Conservation (phyloP, 2,888 invertebrate species). For the Halictus quadricinctus region DNA sequence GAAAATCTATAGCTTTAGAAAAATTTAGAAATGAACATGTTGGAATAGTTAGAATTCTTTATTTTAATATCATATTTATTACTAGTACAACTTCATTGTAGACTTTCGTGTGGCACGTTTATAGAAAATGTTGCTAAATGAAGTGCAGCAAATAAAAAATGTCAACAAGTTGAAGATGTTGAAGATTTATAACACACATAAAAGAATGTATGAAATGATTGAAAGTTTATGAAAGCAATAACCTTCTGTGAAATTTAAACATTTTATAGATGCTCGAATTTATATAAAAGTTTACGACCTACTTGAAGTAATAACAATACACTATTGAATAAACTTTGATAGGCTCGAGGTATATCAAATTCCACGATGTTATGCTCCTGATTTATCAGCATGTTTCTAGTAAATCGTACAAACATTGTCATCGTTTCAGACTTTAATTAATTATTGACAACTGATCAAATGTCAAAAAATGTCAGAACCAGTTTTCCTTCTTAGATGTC, state of each 20-base stretch:
- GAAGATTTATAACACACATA: too few relatives aligned
- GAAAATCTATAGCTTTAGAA: too few relatives aligned
- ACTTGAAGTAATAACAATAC: neutral
- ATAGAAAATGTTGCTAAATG: too few relatives aligned
- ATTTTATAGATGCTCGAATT: neutral
- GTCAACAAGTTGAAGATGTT: too few relatives aligned
- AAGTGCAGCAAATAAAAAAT: too few relatives aligned
- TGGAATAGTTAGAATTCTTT: too few relatives aligned
- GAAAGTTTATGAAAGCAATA: neutral
- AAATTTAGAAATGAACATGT: too few relatives aligned
- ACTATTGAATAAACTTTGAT: neutral
- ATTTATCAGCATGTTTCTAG: neutral
- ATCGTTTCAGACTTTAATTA: neutral
- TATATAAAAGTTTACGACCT: neutral
- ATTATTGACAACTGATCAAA: neutral
- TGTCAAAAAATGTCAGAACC: neutral
- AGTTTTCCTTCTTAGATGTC: neutral
- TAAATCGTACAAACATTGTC: neutral
- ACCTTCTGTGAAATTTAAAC: neutral
- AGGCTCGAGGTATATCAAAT: neutral
- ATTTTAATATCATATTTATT: too few relatives aligned
- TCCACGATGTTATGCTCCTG: neutral
- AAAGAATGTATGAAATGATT: too few relatives aligned
- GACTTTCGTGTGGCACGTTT: too few relatives aligned
- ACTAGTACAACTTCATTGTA: too few relatives aligned